A percentile compares a stretch with the other conserved stretches of the same genome.
These are phyloP conservation scores for Ameiurus melas DNA, from an alignment of 2,113 vertebrate species.

Conservation along the genomic window DNA sequence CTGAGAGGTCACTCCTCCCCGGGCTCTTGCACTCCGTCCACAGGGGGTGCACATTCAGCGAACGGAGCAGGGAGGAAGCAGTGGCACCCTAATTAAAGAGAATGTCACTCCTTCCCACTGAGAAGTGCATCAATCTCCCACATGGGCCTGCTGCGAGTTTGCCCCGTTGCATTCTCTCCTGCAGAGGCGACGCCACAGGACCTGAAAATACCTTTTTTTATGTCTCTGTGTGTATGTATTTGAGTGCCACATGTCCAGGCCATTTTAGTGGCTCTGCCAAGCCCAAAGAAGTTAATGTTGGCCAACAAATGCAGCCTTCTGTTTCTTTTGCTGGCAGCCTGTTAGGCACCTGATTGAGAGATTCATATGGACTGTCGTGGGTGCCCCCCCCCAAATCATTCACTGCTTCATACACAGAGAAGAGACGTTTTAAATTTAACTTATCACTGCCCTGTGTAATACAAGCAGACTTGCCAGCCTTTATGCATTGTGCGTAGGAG, in stretches of 20 bases:
- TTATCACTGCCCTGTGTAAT: neutral
- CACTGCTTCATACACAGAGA: neutral
- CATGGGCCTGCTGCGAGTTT: conserved; percentile 67
- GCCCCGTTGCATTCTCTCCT: conserved; percentile 59
- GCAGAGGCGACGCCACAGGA: conserved; percentile 31
- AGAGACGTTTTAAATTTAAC: neutral
- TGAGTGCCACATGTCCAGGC: conserved; percentile 17
- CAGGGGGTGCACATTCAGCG: conserved; percentile 40
- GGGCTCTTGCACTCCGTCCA: conserved; percentile 48
- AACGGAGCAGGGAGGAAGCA: conserved; percentile 61
- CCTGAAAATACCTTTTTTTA: conserved; percentile 16
- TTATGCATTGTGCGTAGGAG: neutral
- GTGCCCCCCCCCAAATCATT: neutral
- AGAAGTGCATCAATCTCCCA: conserved; percentile 72
- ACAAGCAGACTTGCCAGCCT: neutral
- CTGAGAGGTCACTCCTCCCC: conserved; percentile 61
- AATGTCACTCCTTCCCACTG: conserved; percentile 73
- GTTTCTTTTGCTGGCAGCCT: conserved; percentile 15
- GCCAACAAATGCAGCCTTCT: conserved; percentile 12
- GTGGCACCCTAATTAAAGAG: conserved; percentile 76
- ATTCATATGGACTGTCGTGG: neutral
- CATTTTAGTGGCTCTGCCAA: conserved; percentile 12
- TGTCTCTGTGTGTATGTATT: conserved; percentile 32
- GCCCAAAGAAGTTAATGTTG: conserved; percentile 21
- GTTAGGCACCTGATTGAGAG: conserved; percentile 14